Evolutionary conservation across 2,797 vertebrate species (phyloP).

Genomic region (Triplophysa bombifrons): DNA sequence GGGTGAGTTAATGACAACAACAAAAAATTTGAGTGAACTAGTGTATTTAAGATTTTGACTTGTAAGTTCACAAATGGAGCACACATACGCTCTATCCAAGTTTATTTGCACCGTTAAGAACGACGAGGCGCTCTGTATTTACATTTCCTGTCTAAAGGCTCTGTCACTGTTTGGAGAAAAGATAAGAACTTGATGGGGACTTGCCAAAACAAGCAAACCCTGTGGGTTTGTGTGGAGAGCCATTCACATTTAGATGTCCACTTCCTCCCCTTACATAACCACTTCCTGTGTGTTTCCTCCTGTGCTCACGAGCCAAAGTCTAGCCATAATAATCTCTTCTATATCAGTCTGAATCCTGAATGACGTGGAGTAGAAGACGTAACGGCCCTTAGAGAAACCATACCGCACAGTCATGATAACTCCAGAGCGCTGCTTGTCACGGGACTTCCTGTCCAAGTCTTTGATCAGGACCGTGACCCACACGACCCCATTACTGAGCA

Average conservation of each 20-base stretch:
- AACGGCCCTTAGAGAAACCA: constrained; percentile 1
- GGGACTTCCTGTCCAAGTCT: constrained; percentile 28
- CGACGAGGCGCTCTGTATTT: background rate
- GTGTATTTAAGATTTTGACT: background rate
- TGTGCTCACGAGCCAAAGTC: constrained; percentile 48
- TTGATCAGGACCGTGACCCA: constrained; percentile 31
- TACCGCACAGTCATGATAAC: background rate
- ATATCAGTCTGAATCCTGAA: constrained; percentile 42
- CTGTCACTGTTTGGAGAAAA: constrained; percentile 35
- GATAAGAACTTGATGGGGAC: constrained; percentile 30
- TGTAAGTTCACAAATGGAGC: background rate
- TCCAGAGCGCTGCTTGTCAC: background rate
- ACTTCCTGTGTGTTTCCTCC: constrained; percentile 58
- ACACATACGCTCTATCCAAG: background rate
- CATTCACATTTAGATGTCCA: constrained; percentile 64
- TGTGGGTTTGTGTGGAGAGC: constrained; percentile 37
- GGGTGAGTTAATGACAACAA: too few species aligned
- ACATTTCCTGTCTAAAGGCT: constrained; percentile 34
- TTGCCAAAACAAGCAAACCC: constrained; percentile 53
- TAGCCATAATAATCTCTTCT: constrained; percentile 55
- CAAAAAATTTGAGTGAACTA: too few species aligned
- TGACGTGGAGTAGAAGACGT: background rate
- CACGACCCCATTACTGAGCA: constrained; percentile 17
- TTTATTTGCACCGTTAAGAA: constrained; percentile 10
- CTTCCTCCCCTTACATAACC: constrained; percentile 69